Evolutionary conservation across 30 jellyfish, hydroid and myxozoan species (phyloP).

Genomic region (Morbakka virulenta): DNA sequence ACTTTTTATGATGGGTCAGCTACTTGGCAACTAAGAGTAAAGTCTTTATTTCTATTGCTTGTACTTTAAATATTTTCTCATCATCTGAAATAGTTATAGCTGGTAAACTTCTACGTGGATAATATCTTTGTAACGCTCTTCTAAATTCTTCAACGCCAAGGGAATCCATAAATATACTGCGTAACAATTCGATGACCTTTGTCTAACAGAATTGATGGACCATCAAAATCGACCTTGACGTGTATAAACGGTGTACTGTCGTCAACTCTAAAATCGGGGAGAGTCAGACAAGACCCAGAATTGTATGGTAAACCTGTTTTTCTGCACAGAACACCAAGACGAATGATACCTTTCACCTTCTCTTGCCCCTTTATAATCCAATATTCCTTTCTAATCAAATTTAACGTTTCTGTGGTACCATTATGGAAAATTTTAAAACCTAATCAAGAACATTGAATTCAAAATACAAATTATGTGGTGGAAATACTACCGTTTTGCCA

Average conservation of each 20-base stretch:
- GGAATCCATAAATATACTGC: not conserved
- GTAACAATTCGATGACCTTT: not conserved
- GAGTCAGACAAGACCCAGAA: not conserved
- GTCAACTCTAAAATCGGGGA: constrained; percentile 14
- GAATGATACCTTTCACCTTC: not conserved
- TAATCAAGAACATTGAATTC: not conserved
- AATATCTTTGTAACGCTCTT: not conserved
- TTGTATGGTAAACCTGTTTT: constrained; percentile 31
- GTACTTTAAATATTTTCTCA: constrained; percentile 6
- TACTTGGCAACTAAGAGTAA: no score
- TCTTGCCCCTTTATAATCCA: constrained; percentile 39
- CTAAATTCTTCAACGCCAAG: constrained; percentile 6
- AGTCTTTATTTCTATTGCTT: constrained; percentile 4
- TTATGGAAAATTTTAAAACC: not conserved
- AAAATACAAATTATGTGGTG: not conserved
- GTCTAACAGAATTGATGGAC: constrained; percentile 7
- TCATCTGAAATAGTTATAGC: not conserved
- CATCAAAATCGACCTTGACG: constrained; percentile 31
- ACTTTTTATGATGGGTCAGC: no score
- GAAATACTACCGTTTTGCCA: not conserved
- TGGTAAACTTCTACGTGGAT: constrained; percentile 37
- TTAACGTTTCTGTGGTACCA: constrained; percentile 36
- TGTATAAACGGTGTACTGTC: constrained; percentile 27
- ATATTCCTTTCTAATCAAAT: constrained; percentile 7
- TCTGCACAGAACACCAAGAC: constrained; percentile 1